Conservation (phyloP, 2,888 invertebrate genomes). For the Drymonia ruficornis region DNA sequence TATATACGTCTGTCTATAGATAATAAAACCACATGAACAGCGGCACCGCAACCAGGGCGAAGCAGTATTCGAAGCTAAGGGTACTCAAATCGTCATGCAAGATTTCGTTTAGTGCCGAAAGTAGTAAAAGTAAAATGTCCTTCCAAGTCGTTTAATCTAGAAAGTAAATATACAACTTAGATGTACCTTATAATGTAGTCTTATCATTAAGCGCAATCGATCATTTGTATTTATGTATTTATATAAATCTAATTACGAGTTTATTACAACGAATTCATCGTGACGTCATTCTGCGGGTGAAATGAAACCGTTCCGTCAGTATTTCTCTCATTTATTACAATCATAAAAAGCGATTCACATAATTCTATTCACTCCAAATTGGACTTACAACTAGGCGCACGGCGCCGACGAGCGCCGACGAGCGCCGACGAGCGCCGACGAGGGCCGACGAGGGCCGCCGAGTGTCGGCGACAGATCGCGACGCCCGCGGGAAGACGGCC, state of each 20-base stretch:
- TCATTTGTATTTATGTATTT: slow-evolving; percentile 35
- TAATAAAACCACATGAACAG: slow-evolving; percentile 48
- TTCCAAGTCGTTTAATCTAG: slow-evolving; percentile 64
- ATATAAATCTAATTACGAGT: slow-evolving; percentile 40
- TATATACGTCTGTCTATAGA: slow-evolving; percentile 24
- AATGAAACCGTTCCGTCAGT: slow-evolving; percentile 61
- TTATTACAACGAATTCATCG: slow-evolving; percentile 29
- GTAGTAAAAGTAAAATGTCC: slow-evolving; percentile 45
- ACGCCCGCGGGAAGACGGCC: slow-evolving; percentile 8
- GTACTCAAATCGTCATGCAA: slow-evolving; percentile 53
- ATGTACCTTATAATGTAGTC: slow-evolving; percentile 47
- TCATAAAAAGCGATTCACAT: slow-evolving; percentile 57
- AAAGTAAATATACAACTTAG: slow-evolving; percentile 57
- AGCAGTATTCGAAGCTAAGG: slow-evolving; percentile 48
- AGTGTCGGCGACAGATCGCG: too few relatives aligned
- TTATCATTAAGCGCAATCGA: slow-evolving; percentile 48
- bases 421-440: too few relatives aligned
- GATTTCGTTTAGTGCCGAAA: slow-evolving; percentile 46
- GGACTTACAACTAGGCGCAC: slow-evolving; percentile 43
- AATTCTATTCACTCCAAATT: slow-evolving; percentile 47
- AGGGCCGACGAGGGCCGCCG: too few relatives aligned
- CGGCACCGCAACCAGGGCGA: slow-evolving; percentile 58
- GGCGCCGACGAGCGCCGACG: too few relatives aligned
- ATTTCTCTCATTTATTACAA: slow-evolving; percentile 60
- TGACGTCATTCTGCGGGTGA: slow-evolving; percentile 43